These are phyloP conservation scores for Smittia sp. DNA, from an alignment of 2,888 invertebrate species.

Conservation along the genomic window DNA sequence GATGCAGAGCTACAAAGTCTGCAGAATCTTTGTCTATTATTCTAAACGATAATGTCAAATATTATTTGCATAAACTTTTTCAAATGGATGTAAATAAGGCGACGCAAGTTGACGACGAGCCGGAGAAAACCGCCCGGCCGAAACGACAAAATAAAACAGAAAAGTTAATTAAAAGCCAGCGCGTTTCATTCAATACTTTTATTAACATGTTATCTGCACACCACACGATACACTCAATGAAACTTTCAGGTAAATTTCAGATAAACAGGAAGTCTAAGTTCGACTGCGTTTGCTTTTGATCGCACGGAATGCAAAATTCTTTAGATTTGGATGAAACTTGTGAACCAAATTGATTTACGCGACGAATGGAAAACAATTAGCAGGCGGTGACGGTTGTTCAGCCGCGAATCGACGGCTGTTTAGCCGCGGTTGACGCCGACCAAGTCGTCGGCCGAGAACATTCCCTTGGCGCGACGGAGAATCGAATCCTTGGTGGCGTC, in stretches of 20 bases:
- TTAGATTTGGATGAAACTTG: not conserved
- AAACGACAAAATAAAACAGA: not conserved
- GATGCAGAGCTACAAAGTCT: not conserved
- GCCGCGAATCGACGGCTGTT: slow-evolving; percentile 40
- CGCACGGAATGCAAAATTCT: not conserved
- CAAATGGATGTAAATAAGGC: too few relatives aligned
- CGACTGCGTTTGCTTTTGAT: not conserved
- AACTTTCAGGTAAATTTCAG: not conserved
- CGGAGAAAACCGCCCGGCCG: not conserved
- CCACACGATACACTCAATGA: not conserved
- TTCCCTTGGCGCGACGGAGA: slow-evolving; percentile 88
- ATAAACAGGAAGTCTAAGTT: not conserved
- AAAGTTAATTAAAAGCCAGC: not conserved
- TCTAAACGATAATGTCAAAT: not conserved
- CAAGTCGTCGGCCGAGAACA: slow-evolving; percentile 86
- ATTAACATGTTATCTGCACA: slow-evolving; percentile 23
- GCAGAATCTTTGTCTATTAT: not conserved
- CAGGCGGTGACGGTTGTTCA: slow-evolving; percentile 40
- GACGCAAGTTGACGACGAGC: too few relatives aligned
- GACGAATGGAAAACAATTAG: not conserved
- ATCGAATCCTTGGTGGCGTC: slow-evolving; percentile 98
- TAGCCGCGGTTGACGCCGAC: slow-evolving; percentile 48
- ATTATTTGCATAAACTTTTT: too few relatives aligned
- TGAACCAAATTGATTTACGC: not conserved
- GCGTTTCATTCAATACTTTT: not conserved